phyloP scores from a whole-genome alignment of 1,140 invertebrate species.

The Nasonia giraulti region DNA sequence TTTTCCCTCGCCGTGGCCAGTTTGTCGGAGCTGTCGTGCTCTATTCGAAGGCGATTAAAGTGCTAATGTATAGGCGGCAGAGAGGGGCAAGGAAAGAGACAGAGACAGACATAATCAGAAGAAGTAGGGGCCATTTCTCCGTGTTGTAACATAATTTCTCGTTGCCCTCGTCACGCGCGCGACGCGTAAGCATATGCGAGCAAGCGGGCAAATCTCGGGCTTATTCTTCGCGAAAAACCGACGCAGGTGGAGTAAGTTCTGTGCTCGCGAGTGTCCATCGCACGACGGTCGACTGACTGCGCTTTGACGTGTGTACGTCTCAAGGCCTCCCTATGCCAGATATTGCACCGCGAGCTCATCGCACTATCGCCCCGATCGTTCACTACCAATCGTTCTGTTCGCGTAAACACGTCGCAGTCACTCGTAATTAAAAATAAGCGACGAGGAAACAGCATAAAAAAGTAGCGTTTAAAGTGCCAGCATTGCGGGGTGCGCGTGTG shows the following conservation, averaged over 20 bases:
- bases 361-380: background rate
- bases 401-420: background rate
- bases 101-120: background rate
- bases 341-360: background rate
- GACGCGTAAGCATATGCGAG: background rate
- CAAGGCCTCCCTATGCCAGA: background rate
- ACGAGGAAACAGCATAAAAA: background rate
- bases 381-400: background rate
- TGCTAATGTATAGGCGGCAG: background rate
- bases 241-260: background rate
- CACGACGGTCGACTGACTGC: no score
- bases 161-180: background rate
- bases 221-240: background rate
- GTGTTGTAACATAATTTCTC: constrained; percentile 4
- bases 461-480: background rate
- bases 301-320: no score
- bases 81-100: background rate
- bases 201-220: background rate
- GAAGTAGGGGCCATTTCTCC: background rate
- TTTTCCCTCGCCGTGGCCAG: background rate
- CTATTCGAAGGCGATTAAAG: background rate
- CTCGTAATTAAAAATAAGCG: background rate
- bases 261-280: no score
- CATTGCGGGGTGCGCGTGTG: no score
- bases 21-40: background rate